Base-by-base conservation (phyloP, 1,140 invertebrate species). In the honey bee (Apis mellifera) region DNA sequence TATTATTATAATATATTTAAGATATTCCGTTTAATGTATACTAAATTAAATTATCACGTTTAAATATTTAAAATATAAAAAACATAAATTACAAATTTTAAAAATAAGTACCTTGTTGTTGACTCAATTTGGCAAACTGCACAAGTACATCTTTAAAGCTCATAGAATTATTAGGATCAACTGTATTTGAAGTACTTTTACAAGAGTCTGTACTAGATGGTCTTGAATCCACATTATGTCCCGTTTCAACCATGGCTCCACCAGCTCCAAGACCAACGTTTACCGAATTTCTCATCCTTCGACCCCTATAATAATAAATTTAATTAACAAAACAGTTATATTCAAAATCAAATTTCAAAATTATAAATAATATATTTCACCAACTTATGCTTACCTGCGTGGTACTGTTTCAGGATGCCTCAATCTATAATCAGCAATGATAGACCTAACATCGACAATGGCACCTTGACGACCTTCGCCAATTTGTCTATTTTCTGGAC, bases 371-470 rank as follows among this genome's bases (percentile, higher is more conserved):
- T 19, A 32, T 12, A 15, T 32, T 55, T 13, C 5, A 21, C 1
- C 19, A 54, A 57, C 21, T 11, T 5, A 60, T 68, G 68, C 60
- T 87, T 84, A 94, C 90, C 96, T 94, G 84, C 96, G 90, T 0
- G 96, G 96, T 1, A 96, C 96, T 13, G 95, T 93, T 85, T 97
- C 96, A 0, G 96, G 96, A 92, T 97, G 96, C 83, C 96, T 94
- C 68, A 97, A 96, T 82, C 97, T 95, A 89, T 97, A 97, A 92
- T 97, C 97, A 2, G 97, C 97, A 89, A 98, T 98, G 73, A 98
- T 96, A 9, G 97, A 96, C 89, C 96, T 95, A 17, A 98, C 97
- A 91, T 97, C 96, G 66, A 97, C 95, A 50, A 96, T 96, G 0
- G 96, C 95, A 0, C 97, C 96, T 88, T 97, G 96, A 32, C 96